Evolutionary conservation across 2,888 invertebrate genomes (phyloP).

Genomic region (Aphidius colemani): DNA sequence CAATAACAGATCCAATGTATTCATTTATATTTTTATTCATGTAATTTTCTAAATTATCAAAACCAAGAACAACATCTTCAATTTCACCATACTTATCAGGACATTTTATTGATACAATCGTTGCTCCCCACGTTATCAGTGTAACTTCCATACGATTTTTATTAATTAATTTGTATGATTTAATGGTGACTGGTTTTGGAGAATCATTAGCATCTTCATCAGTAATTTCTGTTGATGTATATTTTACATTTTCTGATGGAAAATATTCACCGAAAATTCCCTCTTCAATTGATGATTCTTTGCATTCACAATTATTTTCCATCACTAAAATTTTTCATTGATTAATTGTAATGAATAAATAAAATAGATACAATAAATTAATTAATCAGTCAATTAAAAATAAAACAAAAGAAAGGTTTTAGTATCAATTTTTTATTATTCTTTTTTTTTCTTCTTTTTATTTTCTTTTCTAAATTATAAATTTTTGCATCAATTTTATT

Average conservation of each 20-base stretch:
- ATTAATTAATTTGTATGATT: conserved; percentile 68
- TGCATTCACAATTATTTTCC: conserved; percentile 40
- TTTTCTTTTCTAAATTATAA: no score
- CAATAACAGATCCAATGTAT: conserved; percentile 85
- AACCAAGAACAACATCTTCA: conserved; percentile 80
- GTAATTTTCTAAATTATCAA: conserved; percentile 77
- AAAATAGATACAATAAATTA: no score
- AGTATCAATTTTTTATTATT: no score
- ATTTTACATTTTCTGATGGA: conserved; percentile 31
- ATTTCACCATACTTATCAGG: conserved; percentile 74
- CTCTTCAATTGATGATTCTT: conserved; percentile 43
- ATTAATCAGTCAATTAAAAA: conserved; percentile 1
- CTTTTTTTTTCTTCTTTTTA: no score
- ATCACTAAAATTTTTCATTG: conserved; percentile 10
- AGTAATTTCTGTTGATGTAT: not conserved
- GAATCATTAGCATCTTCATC: conserved; percentile 26
- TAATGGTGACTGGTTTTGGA: conserved; percentile 31
- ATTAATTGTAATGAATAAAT: no score
- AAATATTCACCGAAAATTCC: conserved; percentile 45
- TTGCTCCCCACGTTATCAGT: conserved; percentile 81
- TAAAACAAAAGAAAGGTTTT: not conserved
- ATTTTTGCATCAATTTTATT: no score
- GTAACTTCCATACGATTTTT: conserved; percentile 67
- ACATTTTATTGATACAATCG: conserved; percentile 74
- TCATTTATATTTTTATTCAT: conserved; percentile 67